These are phyloP conservation scores for Sebastes oblongus DNA, from an alignment of 2,797 vertebrate species.

Conservation along the genomic window DNA sequence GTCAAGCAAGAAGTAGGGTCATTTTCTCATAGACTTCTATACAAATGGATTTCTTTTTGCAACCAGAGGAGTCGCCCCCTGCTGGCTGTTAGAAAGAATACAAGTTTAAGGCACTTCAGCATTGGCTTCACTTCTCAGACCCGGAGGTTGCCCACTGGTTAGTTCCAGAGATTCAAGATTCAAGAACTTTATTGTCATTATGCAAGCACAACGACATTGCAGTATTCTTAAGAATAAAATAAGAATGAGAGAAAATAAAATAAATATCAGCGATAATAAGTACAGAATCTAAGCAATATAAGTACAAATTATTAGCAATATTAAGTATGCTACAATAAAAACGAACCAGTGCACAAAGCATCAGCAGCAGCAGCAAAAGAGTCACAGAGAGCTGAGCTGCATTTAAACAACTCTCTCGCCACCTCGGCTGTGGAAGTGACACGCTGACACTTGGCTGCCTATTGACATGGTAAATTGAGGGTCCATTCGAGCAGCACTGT, in stretches of 20 bases:
- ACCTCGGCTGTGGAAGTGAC: conserved; percentile 39
- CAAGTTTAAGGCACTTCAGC: no score
- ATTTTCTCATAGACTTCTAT: neutral
- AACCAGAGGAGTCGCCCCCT: neutral
- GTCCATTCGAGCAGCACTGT: conserved; percentile 50
- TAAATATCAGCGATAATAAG: neutral
- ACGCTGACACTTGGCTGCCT: conserved; percentile 66
- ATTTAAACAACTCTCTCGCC: conserved; percentile 46
- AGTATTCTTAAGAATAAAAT: neutral
- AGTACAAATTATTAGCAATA: neutral
- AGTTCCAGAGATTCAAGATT: neutral
- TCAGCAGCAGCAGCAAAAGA: neutral
- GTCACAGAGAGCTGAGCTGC: conserved; percentile 31
- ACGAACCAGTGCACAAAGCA: neutral
- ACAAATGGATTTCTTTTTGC: neutral
- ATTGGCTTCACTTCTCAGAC: neutral
- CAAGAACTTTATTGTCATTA: neutral
- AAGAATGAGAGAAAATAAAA: neutral
- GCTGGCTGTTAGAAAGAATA: neutral
- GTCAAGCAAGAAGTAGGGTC: neutral
- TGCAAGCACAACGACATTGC: neutral
- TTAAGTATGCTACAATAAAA: neutral
- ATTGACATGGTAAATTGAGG: conserved; percentile 65
- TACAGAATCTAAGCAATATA: neutral
- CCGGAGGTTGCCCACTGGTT: no score